Conservation (phyloP, 2,888 invertebrate species). For the Drosophila tripunctata region DNA sequence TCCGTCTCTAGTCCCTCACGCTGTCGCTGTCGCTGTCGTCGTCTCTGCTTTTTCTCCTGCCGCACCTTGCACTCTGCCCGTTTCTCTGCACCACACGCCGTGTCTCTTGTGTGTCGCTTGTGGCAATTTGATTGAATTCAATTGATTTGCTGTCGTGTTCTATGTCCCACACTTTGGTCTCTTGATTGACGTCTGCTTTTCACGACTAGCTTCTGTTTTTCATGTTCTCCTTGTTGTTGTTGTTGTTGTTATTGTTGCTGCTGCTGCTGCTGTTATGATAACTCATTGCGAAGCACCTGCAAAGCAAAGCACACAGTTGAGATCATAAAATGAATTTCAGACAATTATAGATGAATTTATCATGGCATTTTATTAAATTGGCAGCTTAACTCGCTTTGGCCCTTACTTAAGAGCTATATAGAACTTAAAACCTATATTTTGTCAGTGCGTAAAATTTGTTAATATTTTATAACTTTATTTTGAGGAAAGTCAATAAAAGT, state of each 20-base stretch:
- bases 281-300: conserved; percentile 23
- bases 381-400: too few species aligned
- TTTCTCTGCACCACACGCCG: neutral
- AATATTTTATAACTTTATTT: too few species aligned
- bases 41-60: neutral
- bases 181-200: conserved; percentile 25
- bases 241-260: conserved; percentile 1
- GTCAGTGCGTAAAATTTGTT: too few species aligned
- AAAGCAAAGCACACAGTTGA: conserved; percentile 8
- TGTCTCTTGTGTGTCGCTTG: conserved; percentile 15
- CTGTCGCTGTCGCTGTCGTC: neutral
- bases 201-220: conserved; percentile 4
- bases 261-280: conserved; percentile 14
- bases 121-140: conserved; percentile 53
- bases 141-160: conserved; percentile 50
- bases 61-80: neutral
- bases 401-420: too few species aligned
- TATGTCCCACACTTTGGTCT: neutral
- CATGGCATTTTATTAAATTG: too few species aligned
- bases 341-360: neutral
- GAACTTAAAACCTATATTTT: too few species aligned
- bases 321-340: neutral
- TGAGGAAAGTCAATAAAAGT: too few species aligned
- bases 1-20: neutral
- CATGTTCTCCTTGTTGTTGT: neutral